Conservation (phyloP, 2,797 vertebrate genomes). For the Heteromormyrus szaboi region DNA sequence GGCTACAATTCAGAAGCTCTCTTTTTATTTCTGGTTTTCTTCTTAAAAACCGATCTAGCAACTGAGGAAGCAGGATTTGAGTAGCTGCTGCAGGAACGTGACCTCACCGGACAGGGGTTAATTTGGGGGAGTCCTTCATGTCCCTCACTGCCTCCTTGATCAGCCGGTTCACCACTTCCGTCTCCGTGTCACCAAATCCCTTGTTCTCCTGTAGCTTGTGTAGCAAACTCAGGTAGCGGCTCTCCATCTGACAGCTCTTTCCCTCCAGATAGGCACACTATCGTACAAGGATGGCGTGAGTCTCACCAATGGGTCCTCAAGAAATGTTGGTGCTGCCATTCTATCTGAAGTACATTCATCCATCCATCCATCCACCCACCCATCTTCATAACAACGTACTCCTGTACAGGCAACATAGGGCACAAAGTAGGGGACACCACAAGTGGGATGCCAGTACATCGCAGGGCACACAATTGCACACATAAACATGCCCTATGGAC, state of each 20-base stretch:
- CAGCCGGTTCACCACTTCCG: constrained; percentile 61
- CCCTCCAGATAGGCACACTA: constrained; percentile 86
- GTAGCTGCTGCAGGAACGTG: not conserved
- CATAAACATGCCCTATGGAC: not conserved
- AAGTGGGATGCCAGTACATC: not conserved
- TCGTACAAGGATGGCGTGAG: constrained; percentile 1
- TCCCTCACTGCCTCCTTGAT: constrained; percentile 73
- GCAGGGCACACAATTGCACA: not conserved
- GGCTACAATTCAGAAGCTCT: not conserved
- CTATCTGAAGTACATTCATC: not conserved
- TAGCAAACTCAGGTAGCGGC: constrained; percentile 76
- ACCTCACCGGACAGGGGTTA: constrained; percentile 65
- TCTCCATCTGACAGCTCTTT: constrained; percentile 76
- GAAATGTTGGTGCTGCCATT: not conserved
- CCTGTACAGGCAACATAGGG: not conserved
- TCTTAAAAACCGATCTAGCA: not conserved
- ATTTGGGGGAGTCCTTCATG: constrained; percentile 43
- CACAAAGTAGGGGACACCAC: not conserved
- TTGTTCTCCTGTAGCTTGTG: constrained; percentile 72
- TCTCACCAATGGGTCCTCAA: not conserved
- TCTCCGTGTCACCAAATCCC: constrained; percentile 50
- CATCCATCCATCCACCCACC: not conserved
- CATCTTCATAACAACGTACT: not conserved
- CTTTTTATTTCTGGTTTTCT: not conserved
- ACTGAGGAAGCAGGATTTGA: not conserved